Evolutionary conservation across 2,113 vertebrate genomes (phyloP), one percentile per base, ranked within the genome.

Genomic region (Quiscalus mexicanus): DNA sequence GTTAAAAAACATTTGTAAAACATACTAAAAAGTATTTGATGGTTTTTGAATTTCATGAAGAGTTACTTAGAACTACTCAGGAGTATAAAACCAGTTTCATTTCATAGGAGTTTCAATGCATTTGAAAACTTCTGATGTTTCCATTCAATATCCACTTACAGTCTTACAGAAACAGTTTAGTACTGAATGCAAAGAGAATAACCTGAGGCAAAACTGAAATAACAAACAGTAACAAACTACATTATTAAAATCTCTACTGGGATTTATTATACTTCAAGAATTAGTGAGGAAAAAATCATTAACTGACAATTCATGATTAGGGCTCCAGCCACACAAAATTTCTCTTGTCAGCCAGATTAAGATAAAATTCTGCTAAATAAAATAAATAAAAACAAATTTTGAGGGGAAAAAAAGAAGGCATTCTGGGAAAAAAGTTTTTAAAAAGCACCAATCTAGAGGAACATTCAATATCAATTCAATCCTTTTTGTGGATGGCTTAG

Each of bases 231-330:
- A 92, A 65, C 24, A 67, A 90, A 44, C 15, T 39, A 33, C 12
- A 44, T n/a, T 27, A 67, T 8, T 67, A 63, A 83, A 79, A 90
- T 70, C 8, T 59, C 2, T 33, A 62, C 21, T 27, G 27, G 37
- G 6, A 10, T 88, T 75, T 65, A 24, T 47, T 50, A 25, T 42
- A 89, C 19, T 16, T 78, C 31, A 80, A 85, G 31, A 74, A 78
- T 50, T 50, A 67, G 27, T 0, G 0, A 28, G 12, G 3, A 5
- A 35, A n/a, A 22, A 67, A 55, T 10, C 18, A 35, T 33, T 60
- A 78, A 58, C 12, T 63, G 30, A 68, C 27, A 90, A 67, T 47
- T 68, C 23, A 63, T 11, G 7, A 75, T 45, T 73, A 90, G 74
- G 37, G 28, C 30, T 82, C 93, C 68, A 73, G 37, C 22, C 69